Percentiles rank a stretch among this genome's conserved stretches.
Conservation (phyloP, 37 sponge, comb jelly and placozoan species). For the Halichondria panicea region DNA sequence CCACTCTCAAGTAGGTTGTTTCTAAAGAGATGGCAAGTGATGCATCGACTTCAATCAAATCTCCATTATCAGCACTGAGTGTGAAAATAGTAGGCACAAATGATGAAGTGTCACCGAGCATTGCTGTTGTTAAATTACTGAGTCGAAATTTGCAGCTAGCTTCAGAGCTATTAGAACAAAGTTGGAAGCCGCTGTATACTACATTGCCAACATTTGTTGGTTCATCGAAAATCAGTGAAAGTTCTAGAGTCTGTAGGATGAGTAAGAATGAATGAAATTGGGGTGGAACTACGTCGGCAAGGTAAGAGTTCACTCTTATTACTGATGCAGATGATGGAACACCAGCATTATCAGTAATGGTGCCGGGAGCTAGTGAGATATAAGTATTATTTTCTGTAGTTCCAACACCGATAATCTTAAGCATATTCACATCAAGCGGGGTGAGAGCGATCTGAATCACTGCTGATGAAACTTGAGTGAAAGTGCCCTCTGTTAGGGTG, state of each 20-base stretch:
- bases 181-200: conserved; percentile 11
- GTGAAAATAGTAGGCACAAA: conserved; percentile 3
- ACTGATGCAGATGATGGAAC: conserved; percentile 1
- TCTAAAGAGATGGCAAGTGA: conserved; percentile 46
- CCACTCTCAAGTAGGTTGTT: conserved; percentile 40
- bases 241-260: conserved; percentile 40
- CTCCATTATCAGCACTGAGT: conserved; percentile 39
- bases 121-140: conserved; percentile 23
- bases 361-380: conserved; percentile 29
- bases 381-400: conserved; percentile 48
- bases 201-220: conserved; percentile 37
- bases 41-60: conserved; percentile 54
- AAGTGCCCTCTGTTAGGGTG: conserved; percentile 57
- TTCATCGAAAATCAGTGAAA: conserved; percentile 75
- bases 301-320: conserved; percentile 8
- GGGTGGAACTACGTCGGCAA: conserved; percentile 68
- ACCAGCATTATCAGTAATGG: conserved; percentile 65
- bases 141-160: conserved; percentile 4
- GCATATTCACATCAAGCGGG: conserved; percentile 50
- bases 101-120: background rate
- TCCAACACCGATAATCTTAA: conserved; percentile 60
- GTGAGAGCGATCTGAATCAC: conserved; percentile 40
- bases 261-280: conserved; percentile 39
- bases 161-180: conserved; percentile 6
- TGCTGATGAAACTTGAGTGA: background rate